Conservation (phyloP, 2,797 vertebrate genomes). For the Amniataba percoides region DNA sequence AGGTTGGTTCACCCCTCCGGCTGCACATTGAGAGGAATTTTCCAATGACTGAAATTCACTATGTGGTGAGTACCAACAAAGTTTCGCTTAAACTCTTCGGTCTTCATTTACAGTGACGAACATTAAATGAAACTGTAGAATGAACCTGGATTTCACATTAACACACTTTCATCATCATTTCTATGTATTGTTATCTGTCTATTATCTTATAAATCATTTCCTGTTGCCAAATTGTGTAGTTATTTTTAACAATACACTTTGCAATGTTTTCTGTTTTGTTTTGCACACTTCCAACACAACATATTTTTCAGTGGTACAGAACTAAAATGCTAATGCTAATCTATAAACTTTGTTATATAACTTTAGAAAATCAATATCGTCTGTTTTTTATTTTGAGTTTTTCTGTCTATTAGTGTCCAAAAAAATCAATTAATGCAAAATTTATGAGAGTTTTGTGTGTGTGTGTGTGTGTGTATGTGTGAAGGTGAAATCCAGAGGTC, state of each 20-base stretch:
- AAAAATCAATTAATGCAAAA: background rate
- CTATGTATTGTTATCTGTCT: too few species aligned
- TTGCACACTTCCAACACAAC: too few species aligned
- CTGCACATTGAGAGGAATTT: conserved; percentile 85
- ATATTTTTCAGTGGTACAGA: background rate
- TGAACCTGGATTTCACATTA: background rate
- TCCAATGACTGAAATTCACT: conserved; percentile 82
- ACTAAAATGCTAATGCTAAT: too few species aligned
- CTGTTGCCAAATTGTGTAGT: background rate
- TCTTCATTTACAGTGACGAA: background rate
- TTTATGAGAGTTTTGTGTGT: too few species aligned
- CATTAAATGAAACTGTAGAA: background rate
- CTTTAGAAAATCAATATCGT: background rate
- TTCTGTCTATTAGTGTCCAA: background rate
- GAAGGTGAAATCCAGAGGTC: conserved; percentile 89
- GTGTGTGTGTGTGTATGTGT: too few species aligned
- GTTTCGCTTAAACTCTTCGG: accelerated
- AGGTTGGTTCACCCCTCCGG: conserved; percentile 88
- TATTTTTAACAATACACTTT: background rate
- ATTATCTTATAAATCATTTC: background rate
- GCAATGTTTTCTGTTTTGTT: background rate
- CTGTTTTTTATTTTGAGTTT: background rate
- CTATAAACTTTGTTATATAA: background rate
- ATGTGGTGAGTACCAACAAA: conserved; percentile 91
- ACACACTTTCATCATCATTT: too few species aligned